Conservation (phyloP, 2,113 vertebrate species). For the Heteronetta atricapilla region DNA sequence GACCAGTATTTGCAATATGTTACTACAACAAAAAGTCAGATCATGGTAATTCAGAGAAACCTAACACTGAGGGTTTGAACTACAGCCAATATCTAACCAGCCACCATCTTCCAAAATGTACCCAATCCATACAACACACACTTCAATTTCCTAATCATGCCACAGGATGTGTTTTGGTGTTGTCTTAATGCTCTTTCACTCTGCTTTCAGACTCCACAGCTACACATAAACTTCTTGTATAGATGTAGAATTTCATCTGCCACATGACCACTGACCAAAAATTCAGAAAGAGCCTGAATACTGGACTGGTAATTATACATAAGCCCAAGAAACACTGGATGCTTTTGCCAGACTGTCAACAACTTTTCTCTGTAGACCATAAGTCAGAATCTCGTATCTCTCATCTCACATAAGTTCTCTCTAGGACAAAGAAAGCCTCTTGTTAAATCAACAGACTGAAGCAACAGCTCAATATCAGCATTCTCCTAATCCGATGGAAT, state of each 20-base stretch:
- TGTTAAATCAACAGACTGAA: background rate
- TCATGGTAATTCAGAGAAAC: background rate
- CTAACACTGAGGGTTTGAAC: background rate
- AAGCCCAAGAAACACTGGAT: background rate
- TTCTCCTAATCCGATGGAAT: background rate
- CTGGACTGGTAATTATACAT: background rate
- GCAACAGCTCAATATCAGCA: background rate
- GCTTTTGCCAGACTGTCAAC: background rate
- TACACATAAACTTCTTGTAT: background rate
- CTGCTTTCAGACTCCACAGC: background rate
- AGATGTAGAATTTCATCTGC: background rate
- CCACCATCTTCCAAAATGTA: background rate
- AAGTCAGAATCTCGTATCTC: background rate
- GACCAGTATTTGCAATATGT: background rate
- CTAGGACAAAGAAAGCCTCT: background rate
- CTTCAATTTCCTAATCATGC: background rate
- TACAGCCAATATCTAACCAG: rapidly evolving
- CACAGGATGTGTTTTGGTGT: background rate
- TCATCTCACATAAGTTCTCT: background rate
- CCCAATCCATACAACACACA: background rate
- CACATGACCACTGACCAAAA: rapidly evolving
- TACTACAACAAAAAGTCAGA: background rate
- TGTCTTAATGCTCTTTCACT: background rate
- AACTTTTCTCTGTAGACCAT: background rate
- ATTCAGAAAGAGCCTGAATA: background rate